Evolutionary conservation across 1,140 invertebrate genomes (phyloP), one percentile per base, ranked within the genome.

Genomic region (Holcopasites calliopsidis): DNA sequence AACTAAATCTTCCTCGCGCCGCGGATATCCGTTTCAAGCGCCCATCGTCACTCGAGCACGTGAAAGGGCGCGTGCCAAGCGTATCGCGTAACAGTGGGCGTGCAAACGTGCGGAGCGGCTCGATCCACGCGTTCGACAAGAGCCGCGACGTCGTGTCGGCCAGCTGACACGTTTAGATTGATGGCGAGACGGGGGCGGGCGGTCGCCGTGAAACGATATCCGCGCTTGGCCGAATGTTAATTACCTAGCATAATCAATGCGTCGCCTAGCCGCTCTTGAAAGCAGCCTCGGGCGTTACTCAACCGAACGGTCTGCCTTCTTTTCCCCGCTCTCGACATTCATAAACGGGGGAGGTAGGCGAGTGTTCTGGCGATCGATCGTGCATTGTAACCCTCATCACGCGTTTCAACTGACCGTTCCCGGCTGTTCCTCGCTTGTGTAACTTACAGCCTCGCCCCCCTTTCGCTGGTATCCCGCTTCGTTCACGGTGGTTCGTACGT

Each of bases 181-280:
- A 89, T 89, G 85, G 80, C 68, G 54, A 76, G 77, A 84, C 83
- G 86, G 84, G 75, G 77, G 83, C 83, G 86, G 84, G 75, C 76
- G 69, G 40, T 8, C 55, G 42, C 60, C 54, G 75, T 86, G 86
- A 88, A 89, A 85, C 74, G 84, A 87, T 88, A 88, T 76, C 81
- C 77, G 69, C 64, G 72, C 64, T 68, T 75, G 84, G 75, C 40
- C 76, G 72, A 87, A 86, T 88, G 84, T 85, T 88, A 89, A 90
- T 90, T 88, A 85, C 86, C 77, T 88, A n/a, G 84, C 86, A 88
- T 90, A 89, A 89, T 87, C 86, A 87, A 87, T 87, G 75, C 79
- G 76, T 85, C 82, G 80, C 66, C 76, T 26, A 42, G 28, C 18
- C 47, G 49, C 16, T 33, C 28, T 11, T 16, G 58, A 21, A 73